Conservation (phyloP, 2,888 invertebrate species). For the Mythimna ferrago region DNA sequence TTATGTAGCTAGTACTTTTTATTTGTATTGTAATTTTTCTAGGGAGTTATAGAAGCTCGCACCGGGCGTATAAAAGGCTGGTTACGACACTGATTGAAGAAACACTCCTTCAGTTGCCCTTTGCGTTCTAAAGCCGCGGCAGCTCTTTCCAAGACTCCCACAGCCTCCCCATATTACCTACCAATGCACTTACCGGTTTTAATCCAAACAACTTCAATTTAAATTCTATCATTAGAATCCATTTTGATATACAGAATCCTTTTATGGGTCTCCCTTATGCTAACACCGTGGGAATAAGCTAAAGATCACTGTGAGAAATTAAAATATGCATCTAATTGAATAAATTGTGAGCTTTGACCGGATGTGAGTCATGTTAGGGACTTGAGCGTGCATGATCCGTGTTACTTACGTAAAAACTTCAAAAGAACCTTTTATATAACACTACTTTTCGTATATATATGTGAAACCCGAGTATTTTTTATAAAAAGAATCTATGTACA, state of each 20-base stretch:
- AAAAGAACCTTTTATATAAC: too few species aligned
- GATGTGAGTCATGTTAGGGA: neutral
- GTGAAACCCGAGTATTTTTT: too few species aligned
- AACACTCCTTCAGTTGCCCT: too few species aligned
- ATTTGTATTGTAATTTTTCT: too few species aligned
- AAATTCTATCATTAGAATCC: conserved; percentile 1
- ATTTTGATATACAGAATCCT: neutral
- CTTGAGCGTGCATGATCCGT: conserved; percentile 5
- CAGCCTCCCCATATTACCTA: neutral
- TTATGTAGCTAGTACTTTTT: too few species aligned
- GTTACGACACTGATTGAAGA: too few species aligned
- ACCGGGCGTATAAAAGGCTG: too few species aligned
- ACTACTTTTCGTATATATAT: too few species aligned
- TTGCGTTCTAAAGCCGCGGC: too few species aligned
- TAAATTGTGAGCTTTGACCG: neutral
- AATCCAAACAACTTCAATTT: neutral
- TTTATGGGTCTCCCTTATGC: neutral
- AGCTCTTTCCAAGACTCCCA: too few species aligned
- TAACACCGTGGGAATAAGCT: neutral
- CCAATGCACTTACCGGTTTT: neutral
- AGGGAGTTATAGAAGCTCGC: too few species aligned
- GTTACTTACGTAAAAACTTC: neutral
- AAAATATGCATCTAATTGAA: conserved; percentile 5
- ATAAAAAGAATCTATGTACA: too few species aligned
- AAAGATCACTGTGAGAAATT: neutral